Base-by-base conservation (phyloP, 1,140 invertebrate species). In the Zaprionus taronus region DNA sequence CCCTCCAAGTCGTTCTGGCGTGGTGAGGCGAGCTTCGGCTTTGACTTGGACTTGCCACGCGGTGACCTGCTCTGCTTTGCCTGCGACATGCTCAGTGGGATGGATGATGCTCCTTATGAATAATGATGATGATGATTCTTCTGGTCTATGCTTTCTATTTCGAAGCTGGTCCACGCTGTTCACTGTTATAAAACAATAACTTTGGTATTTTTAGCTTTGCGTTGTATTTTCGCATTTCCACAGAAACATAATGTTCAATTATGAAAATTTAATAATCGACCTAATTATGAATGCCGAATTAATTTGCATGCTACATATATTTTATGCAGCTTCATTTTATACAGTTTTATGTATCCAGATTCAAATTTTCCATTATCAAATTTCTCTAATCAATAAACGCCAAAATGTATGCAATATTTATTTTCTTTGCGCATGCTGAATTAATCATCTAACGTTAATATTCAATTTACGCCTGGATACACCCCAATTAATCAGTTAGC, bases 371-470 rank as follows among this genome's bases (percentile, higher is more conserved):
- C 17, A 57, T 57, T 34, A 57, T 22, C 15, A 34, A 47, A 58
- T 67, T 60, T 72, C 4, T 51, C 64, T 61, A 73, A 73, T 68
- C 17, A 68, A 44, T 49, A 51, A 66, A 31, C 9, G 15, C 17
- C 5, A 41, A 53, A 15, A 49, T 53, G 17, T 57, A 20, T 61
- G n/a, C 17, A n/a, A 34, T 28, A 36, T 20, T 51, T 69, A 51
- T 69, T 14, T 58, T 17, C 41, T 36, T 15, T 12, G 4, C 28
- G 22, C 24, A 4, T 26, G 34, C 38, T 31, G 51, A 47, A 65
- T 72, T 68, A 57, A 53, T 68, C n/a, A 51, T 57, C 71, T 73
- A 49, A 63, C 53, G 38, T 36, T 55, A 14, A 41, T 62, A 67
- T 49, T 74, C 51, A 63, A 75, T 63, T 70, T 58, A 24, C 51